Evolutionary conservation across 2,888 invertebrate species (phyloP).

Genomic region (Norana najaformis): DNA sequence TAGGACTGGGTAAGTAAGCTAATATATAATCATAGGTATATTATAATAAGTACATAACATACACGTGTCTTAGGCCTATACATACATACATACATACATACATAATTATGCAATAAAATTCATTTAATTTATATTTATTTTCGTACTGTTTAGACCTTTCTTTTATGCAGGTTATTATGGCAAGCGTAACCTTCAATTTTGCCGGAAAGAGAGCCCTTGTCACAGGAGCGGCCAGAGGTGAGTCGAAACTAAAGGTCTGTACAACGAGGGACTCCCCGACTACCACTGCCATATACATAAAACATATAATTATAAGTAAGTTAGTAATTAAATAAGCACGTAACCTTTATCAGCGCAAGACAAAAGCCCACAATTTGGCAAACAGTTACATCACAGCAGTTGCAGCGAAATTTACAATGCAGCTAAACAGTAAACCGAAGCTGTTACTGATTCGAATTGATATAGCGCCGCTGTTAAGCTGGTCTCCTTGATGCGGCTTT

Average conservation of each 20-base stretch:
- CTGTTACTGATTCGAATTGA: too few species aligned
- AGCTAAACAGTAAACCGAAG: too few species aligned
- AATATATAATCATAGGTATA: too few species aligned
- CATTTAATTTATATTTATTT: not conserved
- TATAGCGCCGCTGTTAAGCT: too few species aligned
- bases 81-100: not conserved
- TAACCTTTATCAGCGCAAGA: not conserved
- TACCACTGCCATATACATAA: not conserved
- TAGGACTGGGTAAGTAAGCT: too few species aligned
- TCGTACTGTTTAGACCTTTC: not conserved
- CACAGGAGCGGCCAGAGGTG: conserved; percentile 10
- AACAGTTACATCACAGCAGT: too few species aligned
- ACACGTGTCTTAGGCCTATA: too few species aligned
- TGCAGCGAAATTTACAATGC: not conserved
- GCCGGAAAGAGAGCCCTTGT: conserved; percentile 22
- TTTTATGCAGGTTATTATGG: not conserved
- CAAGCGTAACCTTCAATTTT: conserved; percentile 16
- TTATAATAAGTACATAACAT: too few species aligned
- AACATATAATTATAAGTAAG: not conserved
- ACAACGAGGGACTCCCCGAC: not conserved
- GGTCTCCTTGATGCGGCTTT: too few species aligned
- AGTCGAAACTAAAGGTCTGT: not conserved
- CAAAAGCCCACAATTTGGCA: not conserved
- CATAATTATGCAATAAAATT: not conserved
- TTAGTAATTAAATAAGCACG: not conserved